Evolutionary conservation across 2,888 invertebrate species (phyloP), one percentile per base, ranked within the genome.

Genomic region (Sphaeridia pumilis): DNA sequence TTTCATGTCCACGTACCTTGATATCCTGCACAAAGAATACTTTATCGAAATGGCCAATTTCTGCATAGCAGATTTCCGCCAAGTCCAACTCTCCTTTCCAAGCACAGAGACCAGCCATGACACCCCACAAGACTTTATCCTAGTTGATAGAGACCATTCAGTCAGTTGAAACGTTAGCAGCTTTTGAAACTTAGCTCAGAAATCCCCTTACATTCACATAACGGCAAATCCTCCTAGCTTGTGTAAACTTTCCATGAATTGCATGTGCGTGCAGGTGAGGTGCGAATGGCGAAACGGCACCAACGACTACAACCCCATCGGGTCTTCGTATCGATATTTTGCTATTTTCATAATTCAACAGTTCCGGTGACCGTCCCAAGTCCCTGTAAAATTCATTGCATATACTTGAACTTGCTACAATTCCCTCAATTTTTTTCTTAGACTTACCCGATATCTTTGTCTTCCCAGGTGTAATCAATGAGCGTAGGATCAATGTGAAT

Each of bases 11-110:
- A 17, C 67, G 67, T 71, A 84, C 85, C 73, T 85, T 84, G 34
- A 89, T 78, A 67, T 86, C 77, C 66, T 85, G 85, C 63, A 89
- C 80, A 66, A 86, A 89, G 66, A 81, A 79, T 1, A 90, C 88
- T 78, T 89, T 88, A 66, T 89, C 84, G 54, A 78, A 82, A 71
- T 87, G 82, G 65, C 83, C 77, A n/a, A 92, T 83, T 10, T 87
- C 85, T 7, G 93, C 87, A 70, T 90, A 98, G 0, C 94, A 90
- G 68, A 94, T 87, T 73, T 97, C 95, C 17, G 95, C 93, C 4
- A 90, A 83, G 54, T 83, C 80, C 49, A 93, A 71, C 66, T 94
- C 86, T 68, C 84, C 84, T 57, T 83, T 81, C 61, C 87, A 83
- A 53, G 87, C 86, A 1, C 97, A 84, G 69, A 94, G 76, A 0